A percentile compares a stretch with the other conserved stretches of the same genome.
These are phyloP conservation scores for Catostomus latipinnis DNA, from an alignment of 2,797 vertebrate genomes.

Conservation along the genomic window DNA sequence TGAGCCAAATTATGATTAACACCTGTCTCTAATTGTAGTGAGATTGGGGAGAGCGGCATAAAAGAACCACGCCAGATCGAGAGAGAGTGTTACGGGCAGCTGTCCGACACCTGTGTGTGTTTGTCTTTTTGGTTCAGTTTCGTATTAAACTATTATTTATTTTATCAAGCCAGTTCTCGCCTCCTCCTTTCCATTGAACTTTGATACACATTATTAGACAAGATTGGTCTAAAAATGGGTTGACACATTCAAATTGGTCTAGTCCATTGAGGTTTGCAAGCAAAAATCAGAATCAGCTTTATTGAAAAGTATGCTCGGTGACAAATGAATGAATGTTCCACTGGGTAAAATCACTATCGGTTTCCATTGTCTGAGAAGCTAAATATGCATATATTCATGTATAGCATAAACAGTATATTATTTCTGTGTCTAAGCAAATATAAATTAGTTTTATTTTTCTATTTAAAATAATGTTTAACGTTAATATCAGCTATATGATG, in stretches of 20 bases:
- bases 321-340: not conserved
- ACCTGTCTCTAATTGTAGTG: too few species aligned
- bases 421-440: not conserved
- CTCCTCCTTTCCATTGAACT: too few species aligned
- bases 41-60: too few species aligned
- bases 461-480: not conserved
- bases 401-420: not conserved
- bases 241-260: constrained; percentile 7
- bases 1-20: too few species aligned
- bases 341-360: not conserved
- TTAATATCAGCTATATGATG: not conserved
- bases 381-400: not conserved
- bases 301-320: too few species aligned
- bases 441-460: not conserved
- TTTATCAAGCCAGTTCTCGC: too few species aligned
- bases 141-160: too few species aligned
- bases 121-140: too few species aligned
- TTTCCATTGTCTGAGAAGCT: not conserved
- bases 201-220: not conserved
- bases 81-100: too few species aligned
- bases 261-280: not conserved
- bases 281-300: not conserved
- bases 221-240: not conserved
- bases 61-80: too few species aligned
- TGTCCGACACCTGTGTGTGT: too few species aligned